phyloP scores from a whole-genome alignment of 1,140 invertebrate species.

The Trichomalopsis sarcophagae region DNA sequence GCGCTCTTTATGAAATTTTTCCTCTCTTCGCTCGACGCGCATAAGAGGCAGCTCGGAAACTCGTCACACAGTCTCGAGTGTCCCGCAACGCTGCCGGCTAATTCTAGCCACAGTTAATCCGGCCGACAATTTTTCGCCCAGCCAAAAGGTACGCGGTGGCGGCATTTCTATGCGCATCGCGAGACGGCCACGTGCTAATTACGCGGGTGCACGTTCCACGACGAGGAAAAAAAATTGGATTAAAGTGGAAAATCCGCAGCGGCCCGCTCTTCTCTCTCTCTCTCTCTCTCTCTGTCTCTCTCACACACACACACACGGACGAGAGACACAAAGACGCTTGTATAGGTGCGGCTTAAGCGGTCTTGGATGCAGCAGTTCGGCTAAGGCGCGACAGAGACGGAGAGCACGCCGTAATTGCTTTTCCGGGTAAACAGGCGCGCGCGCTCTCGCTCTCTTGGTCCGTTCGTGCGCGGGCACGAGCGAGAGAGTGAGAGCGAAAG shows the following conservation, averaged over 20 bases:
- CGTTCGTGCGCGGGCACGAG: not conserved
- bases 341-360: slow-evolving; percentile 38
- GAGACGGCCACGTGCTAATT: slow-evolving; percentile 54
- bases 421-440: slow-evolving; percentile 65
- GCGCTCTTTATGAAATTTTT: not conserved
- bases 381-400: slow-evolving; percentile 40
- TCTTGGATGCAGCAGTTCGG: slow-evolving; percentile 15
- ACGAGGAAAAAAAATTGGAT: slow-evolving; percentile 47
- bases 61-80: not conserved
- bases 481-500: slow-evolving; percentile 32
- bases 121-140: slow-evolving; percentile 54
- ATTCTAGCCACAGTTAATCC: slow-evolving; percentile 14
- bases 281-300: not conserved
- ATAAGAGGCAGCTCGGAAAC: not conserved
- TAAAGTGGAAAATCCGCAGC: slow-evolving; percentile 48
- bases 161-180: slow-evolving; percentile 53
- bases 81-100: not conserved
- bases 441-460: slow-evolving; percentile 29
- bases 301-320: not conserved
- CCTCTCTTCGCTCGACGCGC: not conserved
- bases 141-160: not conserved
- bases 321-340: slow-evolving; percentile 27
- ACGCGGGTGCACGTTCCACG: slow-evolving; percentile 17
- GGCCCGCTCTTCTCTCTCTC: not conserved
- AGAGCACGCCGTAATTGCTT: slow-evolving; percentile 66